Evolutionary conservation across 2,888 invertebrate species (phyloP).

Genomic region (Megastigmus dorsalis): DNA sequence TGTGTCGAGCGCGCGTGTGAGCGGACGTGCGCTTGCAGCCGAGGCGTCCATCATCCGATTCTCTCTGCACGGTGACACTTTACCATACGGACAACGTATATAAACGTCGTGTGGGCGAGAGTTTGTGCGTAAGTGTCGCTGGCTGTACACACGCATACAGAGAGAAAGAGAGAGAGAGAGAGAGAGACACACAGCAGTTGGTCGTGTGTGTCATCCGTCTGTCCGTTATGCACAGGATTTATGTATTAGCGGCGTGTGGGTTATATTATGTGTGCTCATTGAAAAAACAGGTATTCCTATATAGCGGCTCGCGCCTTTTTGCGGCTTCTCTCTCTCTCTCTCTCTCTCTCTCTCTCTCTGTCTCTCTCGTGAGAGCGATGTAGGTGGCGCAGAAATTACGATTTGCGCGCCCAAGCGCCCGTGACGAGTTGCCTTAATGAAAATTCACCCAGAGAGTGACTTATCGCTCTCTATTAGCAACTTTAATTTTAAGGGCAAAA

Average conservation of each 20-base stretch:
- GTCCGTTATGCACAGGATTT: conserved; percentile 3
- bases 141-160: not conserved
- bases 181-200: too few species aligned
- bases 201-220: too few species aligned
- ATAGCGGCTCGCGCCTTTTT: not conserved
- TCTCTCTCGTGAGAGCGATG: not conserved
- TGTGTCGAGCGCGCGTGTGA: not conserved
- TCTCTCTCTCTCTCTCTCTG: too few species aligned
- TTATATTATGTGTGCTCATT: conserved; percentile 30
- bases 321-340: not conserved
- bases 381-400: conserved; percentile 12
- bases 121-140: conserved; percentile 3
- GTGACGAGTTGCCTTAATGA: conserved; percentile 4
- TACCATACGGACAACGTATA: too few species aligned
- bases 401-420: too few species aligned
- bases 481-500: not conserved
- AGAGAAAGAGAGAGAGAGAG: too few species aligned
- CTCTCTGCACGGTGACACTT: too few species aligned
- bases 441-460: conserved; percentile 12
- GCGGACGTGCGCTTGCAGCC: not conserved
- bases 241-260: conserved; percentile 22
- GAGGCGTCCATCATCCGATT: not conserved
- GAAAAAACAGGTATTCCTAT: conserved; percentile 29
- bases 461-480: conserved; percentile 8
- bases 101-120: too few species aligned